Evolutionary conservation across 2,113 vertebrate species (phyloP).

Genomic region (Salminus brasiliensis): DNA sequence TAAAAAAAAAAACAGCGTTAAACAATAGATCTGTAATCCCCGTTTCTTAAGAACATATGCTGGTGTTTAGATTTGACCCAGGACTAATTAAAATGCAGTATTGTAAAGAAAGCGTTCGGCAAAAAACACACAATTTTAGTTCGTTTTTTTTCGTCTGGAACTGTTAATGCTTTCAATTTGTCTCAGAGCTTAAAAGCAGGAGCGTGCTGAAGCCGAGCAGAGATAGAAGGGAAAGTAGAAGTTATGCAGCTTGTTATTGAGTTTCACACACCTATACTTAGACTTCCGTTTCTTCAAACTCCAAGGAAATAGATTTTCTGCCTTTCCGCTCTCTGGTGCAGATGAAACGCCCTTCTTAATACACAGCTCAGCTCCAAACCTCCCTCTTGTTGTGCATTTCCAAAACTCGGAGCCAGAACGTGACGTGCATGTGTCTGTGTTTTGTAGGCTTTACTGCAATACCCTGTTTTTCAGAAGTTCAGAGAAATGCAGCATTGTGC

Average conservation of each 20-base stretch:
- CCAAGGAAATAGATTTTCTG: conserved; percentile 15
- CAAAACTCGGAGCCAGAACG: neutral
- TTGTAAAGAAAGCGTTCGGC: too few species aligned
- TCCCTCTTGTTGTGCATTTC: neutral
- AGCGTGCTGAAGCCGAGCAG: neutral
- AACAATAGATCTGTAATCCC: too few species aligned
- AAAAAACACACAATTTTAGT: neutral
- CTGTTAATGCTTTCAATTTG: neutral
- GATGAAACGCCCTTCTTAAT: conserved; percentile 17
- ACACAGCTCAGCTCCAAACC: neutral
- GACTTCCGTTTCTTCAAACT: neutral
- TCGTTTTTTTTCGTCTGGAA: neutral
- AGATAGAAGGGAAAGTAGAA: neutral
- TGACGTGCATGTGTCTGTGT: neutral
- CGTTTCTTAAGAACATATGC: too few species aligned
- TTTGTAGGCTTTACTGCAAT: neutral
- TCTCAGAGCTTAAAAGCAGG: neutral
- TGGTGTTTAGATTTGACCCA: too few species aligned
- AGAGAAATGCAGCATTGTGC: too few species aligned
- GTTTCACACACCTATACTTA: neutral
- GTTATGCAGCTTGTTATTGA: neutral
- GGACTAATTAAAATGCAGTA: too few species aligned
- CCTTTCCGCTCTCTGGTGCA: neutral
- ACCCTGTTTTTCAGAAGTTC: too few species aligned
- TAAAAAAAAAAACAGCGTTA: too few species aligned